Evolutionary conservation across 2,797 vertebrate genomes (phyloP), one percentile per base, ranked within the genome.

Genomic region (Enteromius thamalakanensis): DNA sequence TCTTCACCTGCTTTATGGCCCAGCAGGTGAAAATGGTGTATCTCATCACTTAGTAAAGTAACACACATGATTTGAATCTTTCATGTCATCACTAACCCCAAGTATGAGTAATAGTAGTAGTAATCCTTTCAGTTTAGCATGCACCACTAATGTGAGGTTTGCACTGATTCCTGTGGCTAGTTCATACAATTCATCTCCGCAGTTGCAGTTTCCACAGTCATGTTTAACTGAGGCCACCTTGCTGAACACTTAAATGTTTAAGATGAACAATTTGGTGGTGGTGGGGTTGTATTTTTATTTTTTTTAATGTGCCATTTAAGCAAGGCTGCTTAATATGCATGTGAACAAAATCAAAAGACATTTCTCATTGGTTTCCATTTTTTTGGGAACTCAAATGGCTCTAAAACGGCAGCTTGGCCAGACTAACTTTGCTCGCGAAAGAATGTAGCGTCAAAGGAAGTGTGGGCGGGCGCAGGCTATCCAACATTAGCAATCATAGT

Each of bases 231-330:
- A 90, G 90, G 86, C 88, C 76, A 77, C 87, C 79, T 86, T 90
- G 86, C 83, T 85, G 86, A 88, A 86, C 49, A 47, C n/a, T 19
- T 62, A 10, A 7, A 75, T 91, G 92, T 94, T 94, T 90, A 89
- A 89, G 86, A 90, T 79, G 79, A 88, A 90, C 88, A 90, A 92
- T 93, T 92, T 92, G 88, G 89, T 89, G 80, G 90, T 93, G 7
- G 51, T 94, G 92, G 91, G 86, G 87, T 86, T 86, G 88, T 89
- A 86, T 88, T 91, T 87, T 90, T 34, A 34, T 34, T 34, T 87
- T 91, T 89, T 88, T 14, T 4, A 47, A 47, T 2, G 40, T 42
- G 12, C 45, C 12, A 47, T 47, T 14, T 47, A 26, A 26, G 14
- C 3, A 47, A 47, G 12, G 45, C 45, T 47, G 45, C 12, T 14